phyloP scores from a whole-genome alignment of 2,888 invertebrate species.

The Muschampia plurimacula region DNA sequence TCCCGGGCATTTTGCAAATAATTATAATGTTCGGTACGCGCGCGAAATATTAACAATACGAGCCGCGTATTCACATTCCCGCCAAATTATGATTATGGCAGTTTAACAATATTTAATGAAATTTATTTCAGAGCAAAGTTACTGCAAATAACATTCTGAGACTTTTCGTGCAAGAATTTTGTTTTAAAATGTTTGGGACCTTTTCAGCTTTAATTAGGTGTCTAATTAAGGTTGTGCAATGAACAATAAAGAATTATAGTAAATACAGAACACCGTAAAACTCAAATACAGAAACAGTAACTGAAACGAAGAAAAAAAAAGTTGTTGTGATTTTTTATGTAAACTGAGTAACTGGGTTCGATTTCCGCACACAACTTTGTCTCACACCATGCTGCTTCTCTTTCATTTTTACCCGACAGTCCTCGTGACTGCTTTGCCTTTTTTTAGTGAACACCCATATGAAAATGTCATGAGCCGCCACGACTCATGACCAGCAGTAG shows the following conservation, averaged over 20 bases:
- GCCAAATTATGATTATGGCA: slow-evolving; percentile 20
- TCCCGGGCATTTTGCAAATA: slow-evolving; percentile 11
- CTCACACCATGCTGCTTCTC: no score
- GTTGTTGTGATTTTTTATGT: no score
- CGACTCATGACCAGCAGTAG: no score
- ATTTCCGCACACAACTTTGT: no score
- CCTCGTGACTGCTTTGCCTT: no score
- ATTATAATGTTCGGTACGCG: slow-evolving; percentile 25
- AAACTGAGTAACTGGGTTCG: no score
- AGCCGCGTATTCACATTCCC: slow-evolving; percentile 8
- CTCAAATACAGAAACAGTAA: no score
- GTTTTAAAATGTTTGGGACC: background rate
- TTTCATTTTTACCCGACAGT: no score
- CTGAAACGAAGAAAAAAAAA: no score
- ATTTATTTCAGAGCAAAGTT: background rate
- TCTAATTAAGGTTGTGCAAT: background rate
- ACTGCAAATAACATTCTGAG: background rate
- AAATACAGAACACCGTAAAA: no score
- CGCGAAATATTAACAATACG: slow-evolving; percentile 19
- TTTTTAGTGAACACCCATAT: no score
- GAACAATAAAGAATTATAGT: background rate
- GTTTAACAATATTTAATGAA: slow-evolving; percentile 4
- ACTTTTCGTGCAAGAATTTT: background rate
- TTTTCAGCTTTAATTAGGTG: background rate
- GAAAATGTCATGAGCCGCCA: no score